Evolutionary conservation across 1,140 invertebrate genomes (phyloP), one percentile per base, ranked within the genome.

Genomic region (Solen grandis): DNA sequence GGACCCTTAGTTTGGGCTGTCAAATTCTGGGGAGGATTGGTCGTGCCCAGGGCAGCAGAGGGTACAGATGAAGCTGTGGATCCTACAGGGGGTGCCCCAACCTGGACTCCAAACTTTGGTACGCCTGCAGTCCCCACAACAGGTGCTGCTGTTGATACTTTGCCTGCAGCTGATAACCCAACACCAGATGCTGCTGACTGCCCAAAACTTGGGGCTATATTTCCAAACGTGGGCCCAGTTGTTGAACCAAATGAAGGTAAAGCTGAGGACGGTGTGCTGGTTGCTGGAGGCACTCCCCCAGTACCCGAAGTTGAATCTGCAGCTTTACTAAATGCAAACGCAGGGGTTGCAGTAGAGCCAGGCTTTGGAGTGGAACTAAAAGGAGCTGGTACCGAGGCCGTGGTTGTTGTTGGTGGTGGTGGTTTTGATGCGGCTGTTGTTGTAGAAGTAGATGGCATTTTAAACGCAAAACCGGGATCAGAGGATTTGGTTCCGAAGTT

Each of bases 101-200:
- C n/a, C n/a, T n/a, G n/a, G n/a, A n/a, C 63, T 50, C 52, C 73
- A 65, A 72, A 77, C 14, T 36, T 38, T 38, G 74, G 62, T 19
- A 41, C 46, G 19, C 55, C 22, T 55, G 38, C 36, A 57, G 65
- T 62, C 22, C 10, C 41, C n/a, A 35, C 76, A 68, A 36, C 50
- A 76, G 22, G 25, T 38, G 60, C 38, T 33, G 54, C 8, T 68
- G 63, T 59, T 36, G 46, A 36, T 38, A 41, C 35, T 36, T 25
- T 66, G 22, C 27, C 27, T 41, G 36, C 35, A 38, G 31, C 10
- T 19, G 36, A 66, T 3, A n/a, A n/a, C n/a, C 31, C 36, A 5
- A 10, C 31, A 59, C 33, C 50, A 76, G 31, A 25, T 27, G 60
- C 27, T 33, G 54, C n/a, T 57, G 63, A 54, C 31, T 31, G 22